Evolutionary conservation across 2,113 vertebrate species (phyloP).

Genomic region (Lipophrys pholis): DNA sequence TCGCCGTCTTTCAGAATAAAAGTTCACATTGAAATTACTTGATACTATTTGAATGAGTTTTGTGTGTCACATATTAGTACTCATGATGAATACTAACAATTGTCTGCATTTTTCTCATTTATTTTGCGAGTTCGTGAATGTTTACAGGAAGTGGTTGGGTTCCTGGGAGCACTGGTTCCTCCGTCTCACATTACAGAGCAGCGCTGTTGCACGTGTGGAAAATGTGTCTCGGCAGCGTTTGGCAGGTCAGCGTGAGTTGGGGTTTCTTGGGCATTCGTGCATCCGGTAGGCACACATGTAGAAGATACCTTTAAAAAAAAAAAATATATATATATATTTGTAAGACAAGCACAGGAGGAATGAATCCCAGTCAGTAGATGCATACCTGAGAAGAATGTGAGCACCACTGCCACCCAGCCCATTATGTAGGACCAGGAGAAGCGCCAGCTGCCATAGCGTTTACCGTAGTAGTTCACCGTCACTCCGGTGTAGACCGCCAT

Average conservation of each 20-base stretch:
- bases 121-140: conserved; percentile 58
- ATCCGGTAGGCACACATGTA: conserved; percentile 87
- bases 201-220: conserved; percentile 52
- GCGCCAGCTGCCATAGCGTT: conserved; percentile 85
- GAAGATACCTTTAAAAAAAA: conserved; percentile 83
- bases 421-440: conserved; percentile 88
- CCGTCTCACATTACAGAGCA: conserved; percentile 62
- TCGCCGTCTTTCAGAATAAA: neutral
- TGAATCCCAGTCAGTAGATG: neutral
- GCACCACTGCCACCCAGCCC: conserved; percentile 86
- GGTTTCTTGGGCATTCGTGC: conserved; percentile 83
- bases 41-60: no score
- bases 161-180: conserved; percentile 63
- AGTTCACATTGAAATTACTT: no score
- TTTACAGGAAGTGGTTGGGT: conserved; percentile 64
- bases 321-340: neutral
- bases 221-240: neutral
- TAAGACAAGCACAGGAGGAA: neutral
- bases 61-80: no score
- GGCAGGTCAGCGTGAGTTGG: conserved; percentile 77
- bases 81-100: conserved; percentile 43
- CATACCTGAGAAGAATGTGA: conserved; percentile 86
- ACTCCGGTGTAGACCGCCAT: conserved; percentile 87
- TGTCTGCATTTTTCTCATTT: conserved; percentile 52
- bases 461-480: conserved; percentile 86